A percentile compares a stretch with the other conserved stretches of the same genome.
Conservation (phyloP, 1,140 invertebrate genomes). For the Lucilia cuprina region DNA sequence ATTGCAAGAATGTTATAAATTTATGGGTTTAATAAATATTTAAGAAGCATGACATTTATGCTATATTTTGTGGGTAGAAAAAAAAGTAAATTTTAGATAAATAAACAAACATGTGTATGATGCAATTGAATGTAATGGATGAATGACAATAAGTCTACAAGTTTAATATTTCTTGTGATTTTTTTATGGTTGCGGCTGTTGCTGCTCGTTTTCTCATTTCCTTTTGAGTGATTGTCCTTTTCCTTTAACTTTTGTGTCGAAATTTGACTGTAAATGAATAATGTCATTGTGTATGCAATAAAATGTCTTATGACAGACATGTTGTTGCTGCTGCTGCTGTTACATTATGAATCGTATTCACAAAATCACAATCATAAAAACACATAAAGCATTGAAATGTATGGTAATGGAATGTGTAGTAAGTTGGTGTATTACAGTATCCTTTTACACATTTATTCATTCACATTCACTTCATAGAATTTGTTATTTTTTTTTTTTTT, state of each 20-base stretch:
- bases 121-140: background rate
- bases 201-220: no score
- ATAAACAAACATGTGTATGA: background rate
- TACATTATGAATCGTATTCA: background rate
- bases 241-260: background rate
- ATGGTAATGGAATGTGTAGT: no score
- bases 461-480: background rate
- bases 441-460: no score
- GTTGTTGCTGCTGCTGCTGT: background rate
- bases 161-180: background rate
- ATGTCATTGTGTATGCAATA: background rate
- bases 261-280: background rate
- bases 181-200: no score
- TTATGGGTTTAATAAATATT: background rate
- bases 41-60: background rate
- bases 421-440: no score
- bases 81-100: background rate
- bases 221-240: no score
- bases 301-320: background rate
- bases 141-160: background rate
- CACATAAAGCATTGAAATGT: no score
- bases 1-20: background rate
- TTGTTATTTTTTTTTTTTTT: background rate
- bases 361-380: no score
- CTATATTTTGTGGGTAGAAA: no score